A percentile compares a stretch with the other conserved stretches of the same genome.
These are phyloP conservation scores for Listronotus bonariensis DNA, from an alignment of 1,140 invertebrate genomes.

Conservation along the genomic window DNA sequence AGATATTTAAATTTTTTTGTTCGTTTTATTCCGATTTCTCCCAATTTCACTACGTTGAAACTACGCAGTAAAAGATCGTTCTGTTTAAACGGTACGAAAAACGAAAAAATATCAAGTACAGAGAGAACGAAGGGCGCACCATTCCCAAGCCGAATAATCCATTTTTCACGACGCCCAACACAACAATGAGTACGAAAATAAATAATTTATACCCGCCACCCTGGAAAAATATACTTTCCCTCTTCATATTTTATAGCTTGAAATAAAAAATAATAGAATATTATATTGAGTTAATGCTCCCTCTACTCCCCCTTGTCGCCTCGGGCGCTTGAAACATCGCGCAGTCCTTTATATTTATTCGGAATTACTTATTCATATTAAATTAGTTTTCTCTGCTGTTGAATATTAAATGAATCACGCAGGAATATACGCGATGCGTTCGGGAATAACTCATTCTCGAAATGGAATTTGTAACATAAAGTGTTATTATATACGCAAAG, in stretches of 20 bases:
- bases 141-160: no score
- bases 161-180: no score
- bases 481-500: conserved; percentile 42
- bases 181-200: no score
- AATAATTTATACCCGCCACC: no score
- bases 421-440: conserved; percentile 42
- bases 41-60: no score
- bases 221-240: conserved; percentile 49
- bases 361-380: conserved; percentile 53
- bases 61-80: no score
- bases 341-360: conserved; percentile 47
- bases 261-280: conserved; percentile 54
- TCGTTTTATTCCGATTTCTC: no score
- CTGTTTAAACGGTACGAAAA: no score
- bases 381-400: conserved; percentile 51
- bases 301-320: conserved; percentile 32
- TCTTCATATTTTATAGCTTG: conserved; percentile 49
- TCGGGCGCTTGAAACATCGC: conserved; percentile 31
- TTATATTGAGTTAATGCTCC: conserved; percentile 52
- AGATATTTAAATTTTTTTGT: no score
- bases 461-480: conserved; percentile 48
- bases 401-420: conserved; percentile 51
- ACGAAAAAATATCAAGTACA: no score
- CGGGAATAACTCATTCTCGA: conserved; percentile 46
- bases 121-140: no score